These are phyloP conservation scores for Ormyrus thymus DNA, from an alignment of 2,888 invertebrate species.

Conservation along the genomic window DNA sequence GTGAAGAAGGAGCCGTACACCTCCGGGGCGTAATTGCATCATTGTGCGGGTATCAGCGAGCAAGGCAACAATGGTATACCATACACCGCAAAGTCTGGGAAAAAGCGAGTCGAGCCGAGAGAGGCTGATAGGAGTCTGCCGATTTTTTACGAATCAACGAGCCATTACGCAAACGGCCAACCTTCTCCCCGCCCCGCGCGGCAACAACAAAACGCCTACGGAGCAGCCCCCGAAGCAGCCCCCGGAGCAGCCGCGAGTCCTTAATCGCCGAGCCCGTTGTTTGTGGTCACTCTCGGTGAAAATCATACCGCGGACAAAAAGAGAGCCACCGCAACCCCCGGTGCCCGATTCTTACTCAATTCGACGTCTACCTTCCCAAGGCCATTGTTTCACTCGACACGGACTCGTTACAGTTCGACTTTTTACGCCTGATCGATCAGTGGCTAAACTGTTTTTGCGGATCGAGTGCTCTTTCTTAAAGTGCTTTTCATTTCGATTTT, in stretches of 20 bases:
- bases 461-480: no score
- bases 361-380: background rate
- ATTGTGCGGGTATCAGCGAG: slow-evolving; percentile 18
- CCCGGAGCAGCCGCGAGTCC: slow-evolving; percentile 3
- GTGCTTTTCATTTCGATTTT: no score
- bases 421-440: slow-evolving; percentile 35
- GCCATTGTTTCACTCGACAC: slow-evolving; percentile 2
- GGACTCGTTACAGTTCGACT: slow-evolving; percentile 38
- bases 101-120: slow-evolving; percentile 8
- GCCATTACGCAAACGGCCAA: slow-evolving; percentile 71
- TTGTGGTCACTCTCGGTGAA: slow-evolving; percentile 72
- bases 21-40: slow-evolving; percentile 1
- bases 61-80: slow-evolving; percentile 8
- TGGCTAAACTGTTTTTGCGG: background rate
- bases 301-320: slow-evolving; percentile 59
- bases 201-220: slow-evolving; percentile 74
- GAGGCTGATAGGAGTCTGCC: background rate
- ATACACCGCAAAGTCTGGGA: slow-evolving; percentile 13
- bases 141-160: slow-evolving; percentile 68
- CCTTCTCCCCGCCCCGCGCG: slow-evolving; percentile 72
- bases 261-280: slow-evolving; percentile 71
- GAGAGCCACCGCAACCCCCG: slow-evolving; percentile 46
- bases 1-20: background rate
- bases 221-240: slow-evolving; percentile 66
- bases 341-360: background rate